Conservation (phyloP, 2,888 invertebrate genomes). For the Neuroscelio doddi region DNA sequence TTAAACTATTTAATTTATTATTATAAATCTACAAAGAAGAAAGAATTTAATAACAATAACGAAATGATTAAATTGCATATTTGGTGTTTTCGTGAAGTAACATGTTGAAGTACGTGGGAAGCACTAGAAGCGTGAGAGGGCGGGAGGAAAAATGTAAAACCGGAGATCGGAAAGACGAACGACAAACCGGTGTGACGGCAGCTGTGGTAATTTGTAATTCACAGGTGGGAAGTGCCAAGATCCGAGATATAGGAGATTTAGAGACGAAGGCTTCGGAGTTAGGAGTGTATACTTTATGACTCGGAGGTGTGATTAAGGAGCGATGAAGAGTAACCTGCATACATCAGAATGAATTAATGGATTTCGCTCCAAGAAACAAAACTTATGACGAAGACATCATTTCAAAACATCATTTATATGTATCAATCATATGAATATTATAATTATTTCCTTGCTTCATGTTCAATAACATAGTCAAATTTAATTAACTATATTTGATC, state of each 20-base stretch:
- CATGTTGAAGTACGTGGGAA: conserved; percentile 24
- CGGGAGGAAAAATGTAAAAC: conserved; percentile 29
- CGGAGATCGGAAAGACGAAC: conserved; percentile 45
- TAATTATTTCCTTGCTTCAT: not conserved
- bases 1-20: too few species aligned
- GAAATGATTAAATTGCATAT: too few species aligned
- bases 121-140: conserved; percentile 17
- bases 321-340: conserved; percentile 46
- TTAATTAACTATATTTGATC: too few species aligned
- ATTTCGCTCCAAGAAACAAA: conserved; percentile 31
- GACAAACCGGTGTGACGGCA: conserved; percentile 50
- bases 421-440: not conserved
- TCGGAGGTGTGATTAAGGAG: conserved; percentile 45
- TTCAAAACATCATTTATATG: conserved; percentile 37
- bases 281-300: conserved; percentile 47
- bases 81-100: too few species aligned
- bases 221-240: conserved; percentile 51
- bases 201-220: conserved; percentile 52
- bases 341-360: conserved; percentile 42
- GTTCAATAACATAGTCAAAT: too few species aligned
- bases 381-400: conserved; percentile 38
- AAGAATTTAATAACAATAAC: too few species aligned
- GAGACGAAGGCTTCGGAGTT: conserved; percentile 42
- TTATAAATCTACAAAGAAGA: too few species aligned
- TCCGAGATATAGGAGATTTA: conserved; percentile 50